A percentile compares a stretch with the other conserved stretches of the same genome.
These are phyloP conservation scores for Hymenopus coronatus DNA, from an alignment of 2,888 invertebrate species.

Conservation along the genomic window DNA sequence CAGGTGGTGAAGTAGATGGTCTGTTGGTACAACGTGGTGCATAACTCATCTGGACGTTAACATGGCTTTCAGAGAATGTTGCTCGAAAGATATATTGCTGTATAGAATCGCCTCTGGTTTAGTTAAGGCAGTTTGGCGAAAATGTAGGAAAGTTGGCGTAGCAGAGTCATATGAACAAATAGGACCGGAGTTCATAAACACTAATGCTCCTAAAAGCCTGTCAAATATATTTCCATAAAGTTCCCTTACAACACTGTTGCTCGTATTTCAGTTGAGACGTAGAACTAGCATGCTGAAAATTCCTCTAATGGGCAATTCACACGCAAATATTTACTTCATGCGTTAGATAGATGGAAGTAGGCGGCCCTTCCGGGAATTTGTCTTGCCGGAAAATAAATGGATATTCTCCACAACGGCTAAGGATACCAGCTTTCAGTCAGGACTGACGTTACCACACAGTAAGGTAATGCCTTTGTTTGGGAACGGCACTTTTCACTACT, in stretches of 20 bases:
- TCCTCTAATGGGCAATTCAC: background rate
- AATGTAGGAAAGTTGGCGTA: background rate
- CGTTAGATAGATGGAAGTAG: background rate
- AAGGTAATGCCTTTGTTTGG: too few relatives aligned
- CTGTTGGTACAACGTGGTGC: background rate
- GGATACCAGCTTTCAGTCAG: too few relatives aligned
- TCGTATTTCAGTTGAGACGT: background rate
- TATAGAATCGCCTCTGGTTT: background rate
- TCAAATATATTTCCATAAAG: background rate
- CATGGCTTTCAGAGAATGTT: background rate
- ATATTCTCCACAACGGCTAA: too few relatives aligned
- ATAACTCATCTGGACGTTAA: background rate
- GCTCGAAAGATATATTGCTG: background rate
- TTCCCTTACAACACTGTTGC: background rate
- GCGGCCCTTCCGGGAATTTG: too few relatives aligned
- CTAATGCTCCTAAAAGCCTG: background rate
- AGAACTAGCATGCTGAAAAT: background rate
- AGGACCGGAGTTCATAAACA: background rate
- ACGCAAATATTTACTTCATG: background rate
- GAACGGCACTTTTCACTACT: too few relatives aligned
- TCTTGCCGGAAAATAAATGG: too few relatives aligned
- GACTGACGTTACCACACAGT: too few relatives aligned
- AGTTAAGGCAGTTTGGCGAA: background rate
- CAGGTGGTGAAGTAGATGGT: background rate
- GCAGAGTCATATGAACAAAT: background rate